phyloP scores from a whole-genome alignment of 23 tunicate species.

The Aplidium turbinatum region DNA sequence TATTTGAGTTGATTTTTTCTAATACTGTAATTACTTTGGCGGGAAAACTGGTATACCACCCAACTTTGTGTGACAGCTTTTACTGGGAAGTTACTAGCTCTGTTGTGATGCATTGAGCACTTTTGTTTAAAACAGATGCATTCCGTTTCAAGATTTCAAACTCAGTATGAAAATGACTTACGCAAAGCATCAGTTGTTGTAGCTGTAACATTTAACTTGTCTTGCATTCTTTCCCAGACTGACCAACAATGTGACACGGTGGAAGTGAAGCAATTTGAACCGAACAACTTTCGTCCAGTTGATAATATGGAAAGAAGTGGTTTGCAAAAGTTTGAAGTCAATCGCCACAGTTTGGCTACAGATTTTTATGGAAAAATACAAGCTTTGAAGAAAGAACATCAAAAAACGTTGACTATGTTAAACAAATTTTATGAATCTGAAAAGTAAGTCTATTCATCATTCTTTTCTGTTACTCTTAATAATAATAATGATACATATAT shows the following conservation, averaged over 20 bases:
- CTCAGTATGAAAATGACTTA: too few relatives aligned
- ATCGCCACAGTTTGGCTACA: constrained; percentile 41
- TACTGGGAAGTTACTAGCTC: too few relatives aligned
- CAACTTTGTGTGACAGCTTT: too few relatives aligned
- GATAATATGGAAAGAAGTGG: constrained; percentile 9
- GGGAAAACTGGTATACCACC: too few relatives aligned
- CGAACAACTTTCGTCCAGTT: constrained; percentile 28
- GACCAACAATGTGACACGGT: not conserved
- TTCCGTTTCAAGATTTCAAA: too few relatives aligned
- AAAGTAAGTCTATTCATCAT: constrained; percentile 16
- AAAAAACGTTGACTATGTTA: constrained; percentile 64
- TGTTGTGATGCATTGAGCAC: too few relatives aligned
- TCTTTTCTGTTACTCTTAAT: not conserved
- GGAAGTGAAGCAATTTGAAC: constrained; percentile 34
- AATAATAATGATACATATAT: too few relatives aligned
- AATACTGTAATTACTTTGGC: too few relatives aligned
- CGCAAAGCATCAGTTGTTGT: too few relatives aligned
- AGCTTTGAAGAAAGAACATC: constrained; percentile 66
- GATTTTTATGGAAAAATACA: constrained; percentile 58
- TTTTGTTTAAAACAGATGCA: too few relatives aligned
- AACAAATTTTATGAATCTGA: constrained; percentile 24
- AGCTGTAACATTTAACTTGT: not conserved
- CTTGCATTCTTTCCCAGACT: not conserved
- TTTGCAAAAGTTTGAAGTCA: constrained; percentile 35
- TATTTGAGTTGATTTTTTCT: too few relatives aligned